A percentile compares a stretch with the other conserved stretches of the same genome.
These are phyloP conservation scores for Melitaea cinxia DNA, from an alignment of 1,140 invertebrate species.

Conservation along the genomic window DNA sequence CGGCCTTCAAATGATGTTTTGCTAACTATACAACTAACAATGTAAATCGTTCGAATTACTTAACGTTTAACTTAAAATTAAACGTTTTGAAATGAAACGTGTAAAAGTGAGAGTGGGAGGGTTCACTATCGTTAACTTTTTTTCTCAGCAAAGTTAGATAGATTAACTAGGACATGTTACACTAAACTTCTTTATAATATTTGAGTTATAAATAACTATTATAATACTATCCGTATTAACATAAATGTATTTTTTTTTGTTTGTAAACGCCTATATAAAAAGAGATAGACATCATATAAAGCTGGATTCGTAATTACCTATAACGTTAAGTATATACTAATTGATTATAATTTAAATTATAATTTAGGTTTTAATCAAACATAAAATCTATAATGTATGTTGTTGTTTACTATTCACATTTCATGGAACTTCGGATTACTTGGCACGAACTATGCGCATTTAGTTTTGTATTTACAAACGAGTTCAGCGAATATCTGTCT, in stretches of 20 bases:
- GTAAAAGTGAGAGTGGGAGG: neutral
- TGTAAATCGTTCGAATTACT: slow-evolving; percentile 1
- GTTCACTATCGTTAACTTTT: neutral
- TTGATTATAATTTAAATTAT: neutral
- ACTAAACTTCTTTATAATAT: too few relatives aligned
- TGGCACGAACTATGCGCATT: neutral
- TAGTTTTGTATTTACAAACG: slow-evolving; percentile 1
- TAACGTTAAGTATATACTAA: neutral
- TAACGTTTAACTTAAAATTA: neutral
- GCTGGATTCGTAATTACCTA: neutral
- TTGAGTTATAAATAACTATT: too few relatives aligned
- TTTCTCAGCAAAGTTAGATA: too few relatives aligned
- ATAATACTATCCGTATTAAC: too few relatives aligned
- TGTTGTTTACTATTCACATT: slow-evolving; percentile 2
- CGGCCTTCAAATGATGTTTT: slow-evolving; percentile 46
- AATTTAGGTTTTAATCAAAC: neutral
- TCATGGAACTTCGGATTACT: neutral
- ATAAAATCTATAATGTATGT: neutral
- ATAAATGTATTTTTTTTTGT: too few relatives aligned
- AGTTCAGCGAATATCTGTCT: neutral
- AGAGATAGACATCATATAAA: too few relatives aligned
- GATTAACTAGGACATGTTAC: too few relatives aligned
- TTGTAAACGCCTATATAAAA: too few relatives aligned
- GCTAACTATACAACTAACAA: slow-evolving; percentile 5
- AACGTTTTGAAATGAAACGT: neutral